These are phyloP conservation scores for Ernsta delagoae DNA, from an alignment of 2,888 invertebrate genomes.

Conservation along the genomic window DNA sequence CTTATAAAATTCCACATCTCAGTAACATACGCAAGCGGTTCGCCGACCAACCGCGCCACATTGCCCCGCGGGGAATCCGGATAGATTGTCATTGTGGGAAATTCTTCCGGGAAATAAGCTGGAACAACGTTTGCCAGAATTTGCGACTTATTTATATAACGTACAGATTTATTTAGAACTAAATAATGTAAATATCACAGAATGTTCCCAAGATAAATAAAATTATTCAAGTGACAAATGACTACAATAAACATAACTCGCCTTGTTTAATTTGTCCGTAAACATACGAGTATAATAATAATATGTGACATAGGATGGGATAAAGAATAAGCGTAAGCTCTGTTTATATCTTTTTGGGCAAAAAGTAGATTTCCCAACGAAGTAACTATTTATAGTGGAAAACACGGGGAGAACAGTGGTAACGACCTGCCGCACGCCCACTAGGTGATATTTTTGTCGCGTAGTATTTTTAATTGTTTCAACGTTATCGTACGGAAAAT, in stretches of 20 bases:
- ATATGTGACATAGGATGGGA: not conserved
- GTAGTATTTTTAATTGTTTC: conserved; percentile 21
- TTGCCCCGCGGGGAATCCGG: conserved; percentile 59
- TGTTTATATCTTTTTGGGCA: not conserved
- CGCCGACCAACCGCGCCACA: conserved; percentile 51
- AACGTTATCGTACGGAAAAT: conserved; percentile 8
- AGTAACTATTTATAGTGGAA: conserved; percentile 18
- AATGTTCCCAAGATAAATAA: not conserved
- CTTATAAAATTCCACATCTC: conserved; percentile 61
- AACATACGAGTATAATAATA: not conserved
- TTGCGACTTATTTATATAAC: conserved; percentile 20
- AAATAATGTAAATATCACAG: conserved; percentile 12
- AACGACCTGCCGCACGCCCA: conserved; percentile 24
- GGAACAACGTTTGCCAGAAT: conserved; percentile 45
- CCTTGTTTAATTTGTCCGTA: not conserved
- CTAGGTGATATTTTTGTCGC: conserved; percentile 29
- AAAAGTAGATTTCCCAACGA: conserved; percentile 11
- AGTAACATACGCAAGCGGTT: conserved; percentile 53
- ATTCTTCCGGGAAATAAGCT: conserved; percentile 53
- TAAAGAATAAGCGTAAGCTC: not conserved
- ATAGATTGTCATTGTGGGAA: conserved; percentile 64
- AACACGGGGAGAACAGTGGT: conserved; percentile 22
- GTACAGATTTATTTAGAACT: conserved; percentile 11
- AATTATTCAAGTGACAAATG: not conserved
- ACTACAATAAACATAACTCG: not conserved